Evolutionary conservation across 2,797 vertebrate species (phyloP), one percentile per base, ranked within the genome.

Genomic region (Cirrhinus molitorella): DNA sequence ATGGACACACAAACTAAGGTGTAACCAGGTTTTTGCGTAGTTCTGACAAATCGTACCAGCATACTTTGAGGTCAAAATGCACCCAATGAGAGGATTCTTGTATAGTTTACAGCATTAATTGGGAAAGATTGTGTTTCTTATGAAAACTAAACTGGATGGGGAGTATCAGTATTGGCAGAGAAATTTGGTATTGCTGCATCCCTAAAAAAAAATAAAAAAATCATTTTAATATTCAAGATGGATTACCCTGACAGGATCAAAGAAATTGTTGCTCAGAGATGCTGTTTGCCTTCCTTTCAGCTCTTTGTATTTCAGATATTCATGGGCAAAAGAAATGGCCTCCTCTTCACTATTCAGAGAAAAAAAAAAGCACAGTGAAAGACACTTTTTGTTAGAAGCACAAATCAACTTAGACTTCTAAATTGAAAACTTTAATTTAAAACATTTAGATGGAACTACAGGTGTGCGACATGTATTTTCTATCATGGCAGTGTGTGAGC

Each of bases 241-340:
- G 21, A 55, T 90, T 93, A 97, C 96, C 95, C 96, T 95, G 57
- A 97, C 87, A 76, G 94, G 85, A 31, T 93, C 92, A 12, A 88
- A 74, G 21, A 93, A 87, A n/a, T 91, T 11, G 0, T 87, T 17
- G 4, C 90, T 88, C 34, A 86, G 71, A 0, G 92, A 78, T 9
- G 88, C 7, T 1, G 83, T 82, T 78, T 91, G 94, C 11, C 95
- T 89, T 23, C 55, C 80, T 47, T 90, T 90, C 14, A 87, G 85
- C 47, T 87, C 95, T 87, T 84, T 86, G 71, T 88, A 93, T 77
- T 93, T 95, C 77, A 94, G 87, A 87, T 94, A 97, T 23, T 97
- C 96, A 3, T 43, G 80, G 79, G 96, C 87, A n/a, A 99, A 88
- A 12, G 91, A 89, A 19, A 92, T 90, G 0, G 97, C 96, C 66